These are phyloP conservation scores for Campoplex capitator DNA, from an alignment of 2,888 invertebrate species.

Conservation along the genomic window DNA sequence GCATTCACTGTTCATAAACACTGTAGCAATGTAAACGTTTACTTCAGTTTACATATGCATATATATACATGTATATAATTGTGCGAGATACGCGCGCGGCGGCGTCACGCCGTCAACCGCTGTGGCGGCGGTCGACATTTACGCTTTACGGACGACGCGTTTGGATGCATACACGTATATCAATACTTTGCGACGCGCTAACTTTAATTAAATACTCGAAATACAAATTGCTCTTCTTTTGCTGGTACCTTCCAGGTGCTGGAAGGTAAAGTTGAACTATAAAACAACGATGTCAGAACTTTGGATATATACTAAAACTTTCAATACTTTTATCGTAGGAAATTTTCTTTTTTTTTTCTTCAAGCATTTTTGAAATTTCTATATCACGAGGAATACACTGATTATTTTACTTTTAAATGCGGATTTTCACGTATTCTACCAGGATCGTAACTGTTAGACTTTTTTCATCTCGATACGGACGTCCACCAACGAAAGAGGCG, in stretches of 20 bases:
- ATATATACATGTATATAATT: neutral
- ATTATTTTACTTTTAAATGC: neutral
- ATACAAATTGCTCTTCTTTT: neutral
- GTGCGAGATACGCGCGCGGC: neutral
- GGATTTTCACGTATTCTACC: neutral
- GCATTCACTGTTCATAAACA: neutral
- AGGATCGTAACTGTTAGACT: neutral
- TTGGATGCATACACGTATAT: neutral
- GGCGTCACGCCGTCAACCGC: neutral
- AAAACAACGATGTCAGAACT: neutral
- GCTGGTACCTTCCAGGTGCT: neutral
- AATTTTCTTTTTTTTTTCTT: neutral
- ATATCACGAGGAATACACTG: neutral
- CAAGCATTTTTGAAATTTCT: neutral
- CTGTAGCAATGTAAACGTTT: neutral
- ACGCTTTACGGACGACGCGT: no score
- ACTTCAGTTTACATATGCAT: neutral
- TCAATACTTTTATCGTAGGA: neutral
- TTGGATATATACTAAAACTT: neutral
- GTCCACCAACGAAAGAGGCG: neutral
- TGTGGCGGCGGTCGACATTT: no score
- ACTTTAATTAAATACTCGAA: neutral
- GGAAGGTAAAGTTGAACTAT: neutral
- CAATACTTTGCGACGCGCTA: slow-evolving; percentile 6
- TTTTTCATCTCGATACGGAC: neutral